Percentiles rank a stretch among this genome's conserved stretches.
Conservation (phyloP, 2,888 invertebrate genomes). For the Plagiodera versicolora region DNA sequence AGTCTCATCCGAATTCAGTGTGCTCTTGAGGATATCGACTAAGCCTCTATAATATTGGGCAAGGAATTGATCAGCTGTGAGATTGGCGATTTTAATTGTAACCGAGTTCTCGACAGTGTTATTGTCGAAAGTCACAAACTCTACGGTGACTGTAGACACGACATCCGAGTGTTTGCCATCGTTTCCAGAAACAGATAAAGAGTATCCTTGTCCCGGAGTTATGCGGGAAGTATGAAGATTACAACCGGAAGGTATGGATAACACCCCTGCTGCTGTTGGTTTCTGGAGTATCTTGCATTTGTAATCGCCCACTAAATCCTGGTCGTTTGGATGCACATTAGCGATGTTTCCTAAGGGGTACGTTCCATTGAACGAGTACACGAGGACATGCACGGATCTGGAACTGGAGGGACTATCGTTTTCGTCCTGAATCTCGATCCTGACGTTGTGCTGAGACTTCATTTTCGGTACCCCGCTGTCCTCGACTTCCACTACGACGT, state of each 20-base stretch:
- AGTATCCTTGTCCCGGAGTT: conserved; percentile 72
- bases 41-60: conserved; percentile 74
- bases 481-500: conserved; percentile 80
- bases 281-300: conserved; percentile 76
- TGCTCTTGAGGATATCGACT: conserved; percentile 69
- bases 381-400: conserved; percentile 77
- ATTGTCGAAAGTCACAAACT: conserved; percentile 80
- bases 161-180: conserved; percentile 89
- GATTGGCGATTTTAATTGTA: conserved; percentile 73
- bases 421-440: conserved; percentile 78
- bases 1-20: conserved; percentile 66
- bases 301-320: conserved; percentile 87
- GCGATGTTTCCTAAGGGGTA: conserved; percentile 84
- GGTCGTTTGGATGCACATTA: conserved; percentile 89
- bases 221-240: conserved; percentile 75
- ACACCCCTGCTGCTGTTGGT: conserved; percentile 62
- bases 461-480: conserved; percentile 85
- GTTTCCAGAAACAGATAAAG: conserved; percentile 81
- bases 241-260: conserved; percentile 76
- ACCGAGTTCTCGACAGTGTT: conserved; percentile 81
- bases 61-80: conserved; percentile 76
- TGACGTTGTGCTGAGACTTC: conserved; percentile 77
- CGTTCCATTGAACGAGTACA: conserved; percentile 75
- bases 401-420: conserved; percentile 90
- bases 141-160: conserved; percentile 81